Base-by-base conservation (phyloP, 2,113 vertebrate genomes). In the Phainopepla nitens region DNA sequence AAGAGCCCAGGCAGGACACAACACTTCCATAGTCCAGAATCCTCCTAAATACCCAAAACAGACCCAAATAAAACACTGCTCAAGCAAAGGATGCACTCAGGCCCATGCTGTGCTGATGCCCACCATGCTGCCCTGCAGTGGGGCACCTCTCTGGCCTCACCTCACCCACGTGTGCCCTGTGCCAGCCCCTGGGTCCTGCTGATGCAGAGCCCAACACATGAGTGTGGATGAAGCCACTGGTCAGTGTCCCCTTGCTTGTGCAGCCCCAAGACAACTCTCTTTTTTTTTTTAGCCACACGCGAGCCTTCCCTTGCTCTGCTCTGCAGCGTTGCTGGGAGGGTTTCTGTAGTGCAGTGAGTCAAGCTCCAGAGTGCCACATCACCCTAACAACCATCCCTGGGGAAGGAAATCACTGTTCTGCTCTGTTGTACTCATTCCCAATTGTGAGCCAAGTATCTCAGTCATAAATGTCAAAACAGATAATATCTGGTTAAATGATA, bases 381-480 rank as follows among this genome's bases (percentile, higher is more conserved):
- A 86, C 71, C 60, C 64, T 92, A 92, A 81, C 64, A 94, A 16
- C 88, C 88, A 73, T 60, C 82, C 86, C 14, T 39, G 72, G 90
- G 94, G 89, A 61, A 89, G 73, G 65, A 89, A 92, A 95, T 78
- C 82, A 47, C 80, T 75, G 82, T 82, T 95, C 94, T 92, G 95
- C 93, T 86, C 96, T 68, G 82, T 36, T 92, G 80, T 95, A 61
- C 90, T 89, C 82, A 65, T 78, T 68, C 80, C 90, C 88, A 82
- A 76, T 87, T 93, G 93, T 17, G 7, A 96, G 90, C 68, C 80
- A 78, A 96, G 90, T 57, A 47, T 53, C 92, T 97, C 90, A 93
- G 90, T 94, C 92, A 92, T 42, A 82, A 95, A 90, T 94, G 94
- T 95, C 96, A 97, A 94, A 96, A 95, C 82, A 96, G 92, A 95